A percentile compares a stretch with the other conserved stretches of the same genome.
Conservation (phyloP, 2,113 vertebrate genomes). For the Thalassoma bifasciatum region DNA sequence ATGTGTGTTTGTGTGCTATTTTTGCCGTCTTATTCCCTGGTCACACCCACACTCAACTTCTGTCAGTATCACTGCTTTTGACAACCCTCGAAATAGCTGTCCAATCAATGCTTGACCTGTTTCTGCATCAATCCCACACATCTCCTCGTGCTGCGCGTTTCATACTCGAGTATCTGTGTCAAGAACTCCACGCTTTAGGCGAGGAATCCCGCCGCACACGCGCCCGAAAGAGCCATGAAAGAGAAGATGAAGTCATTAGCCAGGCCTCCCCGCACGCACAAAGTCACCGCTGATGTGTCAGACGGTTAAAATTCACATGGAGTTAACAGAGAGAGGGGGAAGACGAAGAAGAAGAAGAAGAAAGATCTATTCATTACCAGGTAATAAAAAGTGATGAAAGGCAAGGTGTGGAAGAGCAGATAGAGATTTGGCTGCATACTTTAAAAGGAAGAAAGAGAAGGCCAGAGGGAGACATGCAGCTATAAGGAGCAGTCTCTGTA, state of each 20-base stretch:
- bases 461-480: slow-evolving; percentile 53
- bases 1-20: slow-evolving; percentile 34
- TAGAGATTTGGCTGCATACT: slow-evolving; percentile 64
- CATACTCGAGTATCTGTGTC: slow-evolving; percentile 41
- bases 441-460: slow-evolving; percentile 60
- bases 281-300: slow-evolving; percentile 25
- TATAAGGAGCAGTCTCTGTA: slow-evolving; percentile 26
- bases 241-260: slow-evolving; percentile 76
- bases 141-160: slow-evolving; percentile 28
- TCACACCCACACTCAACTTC: slow-evolving; percentile 75
- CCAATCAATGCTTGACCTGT: slow-evolving; percentile 52
- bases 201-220: slow-evolving; percentile 29
- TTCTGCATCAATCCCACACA: slow-evolving; percentile 61
- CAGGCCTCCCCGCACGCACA: slow-evolving; percentile 9
- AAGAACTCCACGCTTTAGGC: slow-evolving; percentile 19
- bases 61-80: slow-evolving; percentile 43
- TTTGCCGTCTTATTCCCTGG: slow-evolving; percentile 47
- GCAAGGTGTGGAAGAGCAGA: slow-evolving; percentile 65
- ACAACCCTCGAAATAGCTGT: slow-evolving; percentile 51
- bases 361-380: slow-evolving; percentile 74
- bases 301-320: slow-evolving; percentile 65
- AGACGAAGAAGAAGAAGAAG: slow-evolving; percentile 41
- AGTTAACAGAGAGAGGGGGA: slow-evolving; percentile 36
- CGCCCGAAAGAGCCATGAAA: slow-evolving; percentile 36
- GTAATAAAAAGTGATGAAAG: slow-evolving; percentile 76